Conservation (phyloP, 2,888 invertebrate genomes). For the Parnassius smintheus region DNA sequence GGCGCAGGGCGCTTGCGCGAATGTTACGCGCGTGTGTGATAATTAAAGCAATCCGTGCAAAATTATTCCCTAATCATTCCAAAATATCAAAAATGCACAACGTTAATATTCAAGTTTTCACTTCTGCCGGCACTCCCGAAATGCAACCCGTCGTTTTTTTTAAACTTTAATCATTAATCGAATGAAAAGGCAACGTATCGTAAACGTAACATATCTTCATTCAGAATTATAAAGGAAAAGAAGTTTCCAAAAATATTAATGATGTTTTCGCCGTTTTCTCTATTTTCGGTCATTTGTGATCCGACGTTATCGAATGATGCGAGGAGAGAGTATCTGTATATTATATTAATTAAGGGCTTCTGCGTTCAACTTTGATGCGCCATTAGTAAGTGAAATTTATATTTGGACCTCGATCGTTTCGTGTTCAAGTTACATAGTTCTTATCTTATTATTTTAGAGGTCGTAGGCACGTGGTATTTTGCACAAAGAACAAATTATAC, state of each 20-base stretch:
- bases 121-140: too few species aligned
- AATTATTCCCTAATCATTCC: too few species aligned
- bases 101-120: too few species aligned
- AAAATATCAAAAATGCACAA: too few species aligned
- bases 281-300: slow-evolving; percentile 19
- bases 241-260: slow-evolving; percentile 23
- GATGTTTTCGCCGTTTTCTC: slow-evolving; percentile 21
- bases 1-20: too few species aligned
- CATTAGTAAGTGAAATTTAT: slow-evolving; percentile 6
- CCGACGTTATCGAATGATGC: slow-evolving; percentile 19
- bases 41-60: too few species aligned
- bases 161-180: too few species aligned
- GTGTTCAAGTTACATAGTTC: slow-evolving; percentile 3
- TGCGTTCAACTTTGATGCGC: slow-evolving; percentile 13
- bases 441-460: too few species aligned
- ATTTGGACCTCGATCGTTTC: slow-evolving; percentile 14
- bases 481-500: too few species aligned
- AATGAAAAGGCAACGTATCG: background rate
- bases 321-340: slow-evolving; percentile 25
- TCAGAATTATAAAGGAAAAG: slow-evolving; percentile 14
- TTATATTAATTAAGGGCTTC: slow-evolving; percentile 25
- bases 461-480: too few species aligned
- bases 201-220: background rate
- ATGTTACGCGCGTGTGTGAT: too few species aligned
- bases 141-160: too few species aligned